These are phyloP conservation scores for Aldrovandia affinis DNA, from an alignment of 2,797 vertebrate genomes.

Conservation along the genomic window DNA sequence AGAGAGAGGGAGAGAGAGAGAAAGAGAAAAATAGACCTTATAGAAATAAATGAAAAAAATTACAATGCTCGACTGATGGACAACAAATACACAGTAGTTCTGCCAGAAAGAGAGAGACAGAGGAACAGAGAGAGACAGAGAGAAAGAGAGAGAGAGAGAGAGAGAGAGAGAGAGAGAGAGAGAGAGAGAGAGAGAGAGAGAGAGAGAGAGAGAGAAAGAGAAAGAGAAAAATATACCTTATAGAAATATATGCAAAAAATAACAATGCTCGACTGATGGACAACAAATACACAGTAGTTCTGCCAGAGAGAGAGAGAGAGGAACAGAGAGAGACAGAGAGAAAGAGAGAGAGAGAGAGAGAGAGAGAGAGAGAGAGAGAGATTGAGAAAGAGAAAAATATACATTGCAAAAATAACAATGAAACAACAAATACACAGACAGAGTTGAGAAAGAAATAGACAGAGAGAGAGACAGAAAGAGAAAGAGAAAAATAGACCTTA, in stretches of 20 bases:
- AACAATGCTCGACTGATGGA: conserved; percentile 52
- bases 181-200: background rate
- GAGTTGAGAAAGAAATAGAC: background rate
- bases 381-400: conserved; percentile 64
- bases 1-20: conserved; percentile 14
- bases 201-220: conserved; percentile 13
- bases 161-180: background rate
- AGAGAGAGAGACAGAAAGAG: conserved; percentile 25
- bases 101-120: background rate
- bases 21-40: conserved; percentile 53
- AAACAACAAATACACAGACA: too few species aligned
- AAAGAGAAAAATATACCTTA: conserved; percentile 52
- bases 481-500: conserved; percentile 51
- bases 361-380: conserved; percentile 48
- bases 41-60: conserved; percentile 62
- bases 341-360: conserved; percentile 8
- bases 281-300: background rate
- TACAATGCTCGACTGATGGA: conserved; percentile 52
- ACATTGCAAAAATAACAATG: conserved; percentile 61
- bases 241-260: conserved; percentile 62
- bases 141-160: background rate
- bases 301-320: background rate
- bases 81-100: background rate
- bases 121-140: background rate
- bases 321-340: conserved; percentile 27